Base-by-base conservation (phyloP, 2,888 invertebrate species). In the Lomographa bimaculata region DNA sequence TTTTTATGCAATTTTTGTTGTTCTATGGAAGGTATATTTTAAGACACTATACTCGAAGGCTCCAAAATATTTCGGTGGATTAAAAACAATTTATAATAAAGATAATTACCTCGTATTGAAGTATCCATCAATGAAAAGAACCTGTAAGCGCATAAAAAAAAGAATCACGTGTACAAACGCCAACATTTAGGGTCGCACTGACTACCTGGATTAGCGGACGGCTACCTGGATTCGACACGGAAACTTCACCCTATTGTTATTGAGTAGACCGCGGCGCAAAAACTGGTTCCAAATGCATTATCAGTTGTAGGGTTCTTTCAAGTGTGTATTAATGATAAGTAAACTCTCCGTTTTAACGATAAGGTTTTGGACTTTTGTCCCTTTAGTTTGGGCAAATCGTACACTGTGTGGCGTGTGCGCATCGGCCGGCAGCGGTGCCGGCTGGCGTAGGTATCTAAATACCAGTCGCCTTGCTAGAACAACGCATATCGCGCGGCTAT, bases 21-120 rank as follows among this genome's bases (percentile, higher is more conserved):
- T 25, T 25, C n/a, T 11, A 12, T 25, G 25, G 25, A 25, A 12
- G 25, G 7, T 12, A 10, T 25, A 25, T 25, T 25, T 25, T 25
- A 25, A 25, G 12, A 25, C 25, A 25, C 5, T 25, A 7, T 25
- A 25, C n/a, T 12, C 12, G 11, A 25, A 25, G 3, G 6, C 25
- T 11, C 14, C 25, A 25, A 11, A 25, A 12, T 7, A 12, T n/a
- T 11, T 25, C 12, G 3, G 7, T 11, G 11, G 1, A 25, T 7
- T 25, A 3, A 25, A 25, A 25, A 25, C 16, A 3, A 14, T 16
- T 14, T 19, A 7, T 19, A 19, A n/a, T 19, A 7, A 6, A 18
- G 18, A 19, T 19, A 19, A 19, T 19, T 19, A 19, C 19, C 19
- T 19, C 5, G n/a, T 7, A 7, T 19, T 19, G 19, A 19, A 19